These are phyloP conservation scores for Prionailurus bengalensis DNA, from an alignment of 2,113 vertebrate genomes.

Conservation along the genomic window DNA sequence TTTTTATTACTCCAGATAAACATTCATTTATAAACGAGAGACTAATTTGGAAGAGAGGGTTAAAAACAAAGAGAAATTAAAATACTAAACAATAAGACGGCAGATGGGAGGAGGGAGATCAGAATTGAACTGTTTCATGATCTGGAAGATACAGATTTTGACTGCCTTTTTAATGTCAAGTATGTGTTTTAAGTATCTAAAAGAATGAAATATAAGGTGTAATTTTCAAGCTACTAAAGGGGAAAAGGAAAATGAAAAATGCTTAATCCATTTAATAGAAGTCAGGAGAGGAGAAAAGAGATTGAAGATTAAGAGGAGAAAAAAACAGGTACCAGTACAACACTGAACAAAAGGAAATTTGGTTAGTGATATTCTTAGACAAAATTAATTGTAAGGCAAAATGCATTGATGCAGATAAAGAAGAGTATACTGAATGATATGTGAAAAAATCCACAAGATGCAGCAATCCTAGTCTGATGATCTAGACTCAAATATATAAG, in stretches of 20 bases:
- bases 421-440: background rate
- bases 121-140: background rate
- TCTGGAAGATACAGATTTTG: background rate
- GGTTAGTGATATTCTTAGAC: background rate
- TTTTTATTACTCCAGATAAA: background rate
- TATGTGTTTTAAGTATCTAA: background rate
- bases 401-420: background rate
- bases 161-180: background rate
- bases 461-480: background rate
- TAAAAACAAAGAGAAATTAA: slow-evolving; percentile 11
- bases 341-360: background rate
- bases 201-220: background rate
- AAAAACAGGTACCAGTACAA: background rate
- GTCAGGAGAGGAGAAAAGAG: background rate
- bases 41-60: background rate
- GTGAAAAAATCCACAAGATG: background rate
- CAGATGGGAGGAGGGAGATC: background rate
- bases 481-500: background rate
- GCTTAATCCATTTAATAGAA: background rate
- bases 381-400: slow-evolving; percentile 35
- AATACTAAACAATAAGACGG: background rate
- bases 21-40: background rate
- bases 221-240: background rate
- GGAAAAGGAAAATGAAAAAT: background rate
- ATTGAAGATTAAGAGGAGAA: background rate